Evolutionary conservation across 2,797 vertebrate genomes (phyloP).

Genomic region (Ptychobarbus kaznakovi): DNA sequence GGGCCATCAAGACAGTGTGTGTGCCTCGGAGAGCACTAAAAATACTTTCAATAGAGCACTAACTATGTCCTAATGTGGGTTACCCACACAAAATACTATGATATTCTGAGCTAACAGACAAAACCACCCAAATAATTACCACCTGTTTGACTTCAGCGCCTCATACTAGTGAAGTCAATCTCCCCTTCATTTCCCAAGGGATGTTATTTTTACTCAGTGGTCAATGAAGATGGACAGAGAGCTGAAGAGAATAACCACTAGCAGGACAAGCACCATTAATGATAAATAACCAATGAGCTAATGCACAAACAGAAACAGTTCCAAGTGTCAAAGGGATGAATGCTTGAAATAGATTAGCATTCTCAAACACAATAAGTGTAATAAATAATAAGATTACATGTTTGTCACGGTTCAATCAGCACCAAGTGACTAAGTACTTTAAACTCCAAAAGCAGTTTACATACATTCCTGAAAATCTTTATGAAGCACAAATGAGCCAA

Average conservation of each 20-base stretch:
- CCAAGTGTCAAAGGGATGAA: not conserved
- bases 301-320: not conserved
- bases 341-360: not conserved
- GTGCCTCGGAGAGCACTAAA: conserved; percentile 19
- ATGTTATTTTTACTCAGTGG: not conserved
- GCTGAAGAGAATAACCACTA: not conserved
- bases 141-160: not conserved
- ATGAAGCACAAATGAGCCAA: not conserved
- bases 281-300: not conserved
- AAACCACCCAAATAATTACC: conserved; percentile 3
- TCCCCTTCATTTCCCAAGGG: conserved; percentile 15
- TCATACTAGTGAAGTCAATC: not conserved
- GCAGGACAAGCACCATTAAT: not conserved
- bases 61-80: conserved; percentile 15
- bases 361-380: too few relatives aligned
- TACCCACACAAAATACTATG: not conserved
- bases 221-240: conserved; percentile 11
- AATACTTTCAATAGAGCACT: not conserved
- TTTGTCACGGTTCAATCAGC: not conserved
- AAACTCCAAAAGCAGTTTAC: not conserved
- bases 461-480: not conserved
- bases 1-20: conserved; percentile 53
- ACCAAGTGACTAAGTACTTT: not conserved
- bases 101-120: not conserved
- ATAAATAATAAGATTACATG: not conserved